Percentiles rank a stretch among this genome's conserved stretches.
phyloP scores from a whole-genome alignment of 2,113 vertebrate species.

The Synodontis membranacea region DNA sequence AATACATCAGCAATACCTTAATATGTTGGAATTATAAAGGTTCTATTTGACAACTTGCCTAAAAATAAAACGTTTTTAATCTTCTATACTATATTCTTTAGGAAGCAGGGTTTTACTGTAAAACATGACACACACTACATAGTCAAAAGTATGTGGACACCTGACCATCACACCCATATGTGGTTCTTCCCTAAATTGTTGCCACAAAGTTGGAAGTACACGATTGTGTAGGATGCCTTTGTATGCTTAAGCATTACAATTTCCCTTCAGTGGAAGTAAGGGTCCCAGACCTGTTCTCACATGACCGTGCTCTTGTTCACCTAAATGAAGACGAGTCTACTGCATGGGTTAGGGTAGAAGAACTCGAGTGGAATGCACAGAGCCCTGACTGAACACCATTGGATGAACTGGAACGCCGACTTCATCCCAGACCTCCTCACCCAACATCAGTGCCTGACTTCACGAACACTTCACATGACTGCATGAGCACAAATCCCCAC shows the following conservation, averaged over 20 bases:
- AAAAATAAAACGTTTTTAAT: not conserved
- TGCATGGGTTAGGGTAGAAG: not conserved
- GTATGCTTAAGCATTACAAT: not conserved
- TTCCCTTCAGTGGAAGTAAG: not conserved
- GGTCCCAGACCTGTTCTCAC: not conserved
- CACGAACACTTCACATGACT: not conserved
- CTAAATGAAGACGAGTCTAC: not conserved
- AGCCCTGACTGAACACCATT: not conserved
- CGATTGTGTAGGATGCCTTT: not conserved
- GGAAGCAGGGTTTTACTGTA: not conserved
- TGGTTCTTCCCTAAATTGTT: not conserved
- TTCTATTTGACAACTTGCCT: not conserved
- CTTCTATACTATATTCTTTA: not conserved
- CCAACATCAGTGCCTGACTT: not conserved
- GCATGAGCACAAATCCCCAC: not conserved
- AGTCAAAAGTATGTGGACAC: not conserved
- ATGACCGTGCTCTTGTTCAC: not conserved
- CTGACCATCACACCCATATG: not conserved
- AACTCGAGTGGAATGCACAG: not conserved
- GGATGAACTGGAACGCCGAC: not conserved
- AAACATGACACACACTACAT: not conserved
- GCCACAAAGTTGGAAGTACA: not conserved
- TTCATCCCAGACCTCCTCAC: not conserved
- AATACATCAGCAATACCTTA: not conserved
- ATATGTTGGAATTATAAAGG: not conserved